Base-by-base conservation (phyloP, 2,797 vertebrate species). In the Danio aesculapii region DNA sequence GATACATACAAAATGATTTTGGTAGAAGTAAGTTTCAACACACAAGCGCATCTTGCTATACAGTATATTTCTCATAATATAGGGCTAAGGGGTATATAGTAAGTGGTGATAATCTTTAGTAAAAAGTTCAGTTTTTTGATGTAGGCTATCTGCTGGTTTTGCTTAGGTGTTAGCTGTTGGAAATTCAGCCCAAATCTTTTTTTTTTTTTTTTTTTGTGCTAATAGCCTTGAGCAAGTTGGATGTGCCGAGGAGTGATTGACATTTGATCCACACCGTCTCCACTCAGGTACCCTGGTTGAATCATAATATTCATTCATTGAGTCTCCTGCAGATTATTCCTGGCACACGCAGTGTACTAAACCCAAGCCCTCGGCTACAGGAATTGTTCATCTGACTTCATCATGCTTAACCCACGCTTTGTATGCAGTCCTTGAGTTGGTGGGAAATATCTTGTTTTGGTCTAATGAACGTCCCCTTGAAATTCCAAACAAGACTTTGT, bases 401-500 rank as follows among this genome's bases (percentile, higher is more conserved):
- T 50, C 41, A 70, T 49, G 53, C 71, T 49, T 73, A 66, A 68
- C 55, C 12, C 49, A 64, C 57, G 74, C 57, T 73, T 79, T 59
- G 59, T 53, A 72, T 57, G 43, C 70, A 41, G 30, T n/a, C 39
- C 70, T 75, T 39, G 53, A 57, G 43, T 79, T 75, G 49, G 49
- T 39, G 64, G 80, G 74, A 77, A 77, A 82, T 63, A 49, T 63
- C 66, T 76, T 55, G 74, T 63, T 77, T 55, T 55, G 67, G 55
- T 77, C 64, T 82, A 67, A 82, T 82, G 80, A 75, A 82, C 64
- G 73, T 63, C 77, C 43, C n/a, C 72, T 75, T 49, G 73, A 82
- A 74, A 55, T 47, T 63, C 63, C 43, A 58, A 72, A 63, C 66
- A 64, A 79, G 72, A 49, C 49, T 9, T 10, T 66, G 43, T 79